Base-by-base conservation (phyloP, 1,140 invertebrate genomes). In the Lordiphosa stackelbergi region DNA sequence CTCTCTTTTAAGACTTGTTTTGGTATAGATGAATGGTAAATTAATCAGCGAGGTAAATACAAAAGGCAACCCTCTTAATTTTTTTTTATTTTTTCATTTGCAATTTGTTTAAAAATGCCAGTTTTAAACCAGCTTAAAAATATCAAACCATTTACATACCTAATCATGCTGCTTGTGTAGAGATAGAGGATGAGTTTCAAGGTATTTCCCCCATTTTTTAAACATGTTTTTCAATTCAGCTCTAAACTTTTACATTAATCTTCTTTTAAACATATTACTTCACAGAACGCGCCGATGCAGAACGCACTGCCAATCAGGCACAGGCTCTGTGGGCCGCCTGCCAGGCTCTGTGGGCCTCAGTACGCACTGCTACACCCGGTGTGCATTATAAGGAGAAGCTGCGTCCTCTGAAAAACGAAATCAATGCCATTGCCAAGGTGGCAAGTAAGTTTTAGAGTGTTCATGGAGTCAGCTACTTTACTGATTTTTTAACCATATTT, bases 271-370 rank as follows among this genome's bases (percentile, higher is more conserved):
- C 2, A 0, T 8, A 3, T 36, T 48, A 7, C 3, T 22, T 12
- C 9, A 10, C 83, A 96, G 95, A 90, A 41, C 92, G 95, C 34
- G 92, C 94, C 38, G 92, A 93, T 16, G 91, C 93, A 22, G 97
- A 98, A 72, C 93, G 92, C 73, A 91, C 92, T 57, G 93, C 93
- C 0, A 92, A 93, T 53, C 92, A 95, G 66, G 93, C 95, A 4
- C 96, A 97, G 86, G 91, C 95, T 31, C 90, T 98, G 63, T 99
- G 97, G 97, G 91, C 95, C 53, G 94, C 97, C 7, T 97, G 95
- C 85, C 95, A 97, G 79, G 92, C 95, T 11, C 89, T 98, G 28
- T 91, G 94, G 69, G 90, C 93, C 41, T 92, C 94, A 4, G 91
- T 98, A n/a, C 91, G 93, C 69, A 87, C 89, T 28, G 91, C 89